These are phyloP conservation scores for Mythimna ferrago DNA, from an alignment of 2,888 invertebrate genomes.

Conservation along the genomic window DNA sequence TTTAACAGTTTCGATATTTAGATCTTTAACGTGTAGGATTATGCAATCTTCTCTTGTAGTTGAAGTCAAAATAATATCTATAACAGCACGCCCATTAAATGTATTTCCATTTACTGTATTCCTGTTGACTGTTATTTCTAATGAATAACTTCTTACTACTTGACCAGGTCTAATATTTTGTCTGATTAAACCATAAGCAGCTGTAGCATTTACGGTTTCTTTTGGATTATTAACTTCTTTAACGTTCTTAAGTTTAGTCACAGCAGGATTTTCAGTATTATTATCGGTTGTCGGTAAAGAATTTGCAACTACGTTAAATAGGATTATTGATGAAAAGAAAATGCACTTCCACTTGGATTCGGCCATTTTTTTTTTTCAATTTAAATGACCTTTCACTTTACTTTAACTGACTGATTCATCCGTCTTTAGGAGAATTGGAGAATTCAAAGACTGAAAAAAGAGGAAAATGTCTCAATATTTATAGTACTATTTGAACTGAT, in stretches of 20 bases:
- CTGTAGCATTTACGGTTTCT: constrained; percentile 48
- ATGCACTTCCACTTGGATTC: constrained; percentile 75
- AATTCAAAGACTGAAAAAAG: constrained; percentile 16
- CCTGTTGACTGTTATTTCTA: constrained; percentile 69
- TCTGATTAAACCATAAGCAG: constrained; percentile 40
- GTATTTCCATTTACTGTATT: constrained; percentile 45
- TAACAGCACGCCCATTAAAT: constrained; percentile 73
- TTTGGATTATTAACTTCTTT: constrained; percentile 36
- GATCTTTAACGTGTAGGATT: constrained; percentile 66
- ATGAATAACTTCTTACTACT: constrained; percentile 64
- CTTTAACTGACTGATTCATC: constrained; percentile 65
- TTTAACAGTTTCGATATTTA: constrained; percentile 68
- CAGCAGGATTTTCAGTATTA: constrained; percentile 46
- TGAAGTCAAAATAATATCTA: constrained; percentile 65
- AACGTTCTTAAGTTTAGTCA: constrained; percentile 19
- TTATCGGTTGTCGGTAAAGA: constrained; percentile 68
- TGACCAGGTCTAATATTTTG: constrained; percentile 73
- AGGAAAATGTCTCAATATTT: background rate
- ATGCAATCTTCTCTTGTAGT: constrained; percentile 70
- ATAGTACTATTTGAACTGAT: background rate
- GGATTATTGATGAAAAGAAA: constrained; percentile 66
- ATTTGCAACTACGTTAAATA: constrained; percentile 70
- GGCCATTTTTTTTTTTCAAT: constrained; percentile 72
- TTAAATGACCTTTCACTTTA: constrained; percentile 65
- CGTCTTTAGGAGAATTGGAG: constrained; percentile 66